These are phyloP conservation scores for Cyaniris semiargus DNA, from an alignment of 2,888 invertebrate genomes.

Conservation along the genomic window DNA sequence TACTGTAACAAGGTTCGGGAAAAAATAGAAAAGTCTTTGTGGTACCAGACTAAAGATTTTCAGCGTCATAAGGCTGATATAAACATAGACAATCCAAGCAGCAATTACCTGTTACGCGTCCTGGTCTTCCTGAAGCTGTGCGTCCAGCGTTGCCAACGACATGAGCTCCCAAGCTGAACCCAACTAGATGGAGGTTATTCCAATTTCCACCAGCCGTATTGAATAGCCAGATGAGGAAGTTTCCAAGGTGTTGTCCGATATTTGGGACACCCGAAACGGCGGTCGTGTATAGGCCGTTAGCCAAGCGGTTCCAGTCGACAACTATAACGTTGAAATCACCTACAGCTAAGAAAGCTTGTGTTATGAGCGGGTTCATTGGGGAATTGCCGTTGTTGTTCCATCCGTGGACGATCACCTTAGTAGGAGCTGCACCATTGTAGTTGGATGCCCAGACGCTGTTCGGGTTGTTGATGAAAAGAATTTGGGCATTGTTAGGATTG, in stretches of 20 bases:
- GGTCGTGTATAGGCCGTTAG: slow-evolving; percentile 49
- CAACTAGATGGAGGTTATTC: slow-evolving; percentile 63
- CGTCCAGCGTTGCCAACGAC: slow-evolving; percentile 64
- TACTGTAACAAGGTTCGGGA: background rate
- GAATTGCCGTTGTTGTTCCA: slow-evolving; percentile 53
- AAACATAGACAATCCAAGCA: background rate
- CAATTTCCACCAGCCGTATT: slow-evolving; percentile 59
- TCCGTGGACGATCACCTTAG: slow-evolving; percentile 54
- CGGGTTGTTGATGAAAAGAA: slow-evolving; percentile 48
- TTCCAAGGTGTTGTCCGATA: slow-evolving; percentile 57
- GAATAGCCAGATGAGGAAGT: slow-evolving; percentile 60
- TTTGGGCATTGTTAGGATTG: slow-evolving; percentile 48
- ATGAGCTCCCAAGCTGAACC: slow-evolving; percentile 70
- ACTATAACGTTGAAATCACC: slow-evolving; percentile 57
- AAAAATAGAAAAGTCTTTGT: too few relatives aligned
- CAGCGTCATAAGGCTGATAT: background rate
- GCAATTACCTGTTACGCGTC: slow-evolving; percentile 59
- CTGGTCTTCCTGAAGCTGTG: slow-evolving; percentile 47
- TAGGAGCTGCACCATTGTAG: slow-evolving; percentile 47
- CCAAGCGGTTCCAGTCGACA: slow-evolving; percentile 58
- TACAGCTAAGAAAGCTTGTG: slow-evolving; percentile 50
- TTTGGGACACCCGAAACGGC: slow-evolving; percentile 52
- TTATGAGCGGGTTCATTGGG: slow-evolving; percentile 47
- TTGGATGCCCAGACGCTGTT: slow-evolving; percentile 51
- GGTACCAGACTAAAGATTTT: background rate